phyloP scores from a whole-genome alignment of 1,140 invertebrate genomes.

The Papilio aristodemus region DNA sequence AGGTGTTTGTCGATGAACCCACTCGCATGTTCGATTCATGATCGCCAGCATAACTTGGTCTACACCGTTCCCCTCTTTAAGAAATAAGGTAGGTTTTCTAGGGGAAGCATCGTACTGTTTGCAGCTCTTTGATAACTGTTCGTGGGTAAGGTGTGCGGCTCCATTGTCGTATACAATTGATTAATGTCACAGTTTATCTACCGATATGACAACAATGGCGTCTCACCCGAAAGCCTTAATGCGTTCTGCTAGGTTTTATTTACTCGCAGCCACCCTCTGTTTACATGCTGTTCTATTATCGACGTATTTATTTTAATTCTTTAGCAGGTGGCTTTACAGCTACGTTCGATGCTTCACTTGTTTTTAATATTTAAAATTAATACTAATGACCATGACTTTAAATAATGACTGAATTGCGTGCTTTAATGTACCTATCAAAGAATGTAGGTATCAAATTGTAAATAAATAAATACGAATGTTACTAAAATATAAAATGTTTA shows the following conservation, averaged over 20 bases:
- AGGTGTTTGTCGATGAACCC: conserved; percentile 59
- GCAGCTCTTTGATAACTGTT: conserved; percentile 50
- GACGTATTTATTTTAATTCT: conserved; percentile 38
- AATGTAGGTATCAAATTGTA: too few species aligned
- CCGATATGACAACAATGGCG: conserved; percentile 77
- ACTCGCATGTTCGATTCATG: conserved; percentile 52
- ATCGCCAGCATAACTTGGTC: conserved; percentile 47
- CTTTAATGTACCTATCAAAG: neutral
- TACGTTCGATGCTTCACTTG: conserved; percentile 25
- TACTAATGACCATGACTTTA: neutral
- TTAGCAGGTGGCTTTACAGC: conserved; percentile 38
- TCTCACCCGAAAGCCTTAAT: conserved; percentile 74
- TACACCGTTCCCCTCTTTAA: conserved; percentile 33
- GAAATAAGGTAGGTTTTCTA: neutral
- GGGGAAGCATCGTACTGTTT: conserved; percentile 20
- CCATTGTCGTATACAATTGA: conserved; percentile 72
- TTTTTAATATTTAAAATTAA: neutral
- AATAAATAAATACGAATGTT: too few species aligned
- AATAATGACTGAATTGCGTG: neutral
- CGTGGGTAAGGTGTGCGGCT: conserved; percentile 63
- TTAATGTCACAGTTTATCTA: conserved; percentile 78
- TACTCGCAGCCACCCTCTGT: conserved; percentile 61
- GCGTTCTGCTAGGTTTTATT: conserved; percentile 70
- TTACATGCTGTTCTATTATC: conserved; percentile 58
- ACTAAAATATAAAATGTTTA: too few species aligned